Evolutionary conservation across 2,797 vertebrate genomes (phyloP), one percentile per base, ranked within the genome.

Genomic region (Leuciscus waleckii): DNA sequence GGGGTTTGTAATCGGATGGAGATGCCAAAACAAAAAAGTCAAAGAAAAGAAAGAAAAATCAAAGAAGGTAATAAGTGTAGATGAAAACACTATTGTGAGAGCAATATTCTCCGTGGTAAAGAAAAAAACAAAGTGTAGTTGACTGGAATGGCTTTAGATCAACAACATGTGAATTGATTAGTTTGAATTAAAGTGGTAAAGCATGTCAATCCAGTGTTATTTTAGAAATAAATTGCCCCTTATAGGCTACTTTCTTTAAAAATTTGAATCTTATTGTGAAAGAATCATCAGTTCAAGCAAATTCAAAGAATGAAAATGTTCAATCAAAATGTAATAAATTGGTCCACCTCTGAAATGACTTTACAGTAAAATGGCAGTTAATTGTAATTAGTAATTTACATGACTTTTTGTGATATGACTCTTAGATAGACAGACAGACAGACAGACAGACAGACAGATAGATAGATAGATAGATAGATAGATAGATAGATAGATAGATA

Each of bases 21-120:
- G 39, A 81, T 69, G n/a, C 54, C 76, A 41, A 51, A 82, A 80
- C 70, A 51, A 77, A 35, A 79, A 83, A 67, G 75, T 77, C 32
- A 32, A 65, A 74, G 14, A 41, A 32, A 71, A 74, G 14, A 73
- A 67, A 35, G 21, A 73, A 37, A 39, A 71, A 49, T n/a, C 56
- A 67, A 68, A 43, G 13, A 85, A 87, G 65, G 51, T 69, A 74
- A 88, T 79, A 26, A 51, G 68, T 58, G 46, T 74, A 82, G 43
- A 68, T 69, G 73, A 86, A 65, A 73, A 85, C 61, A 51, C 8
- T 69, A 32, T 5, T 2, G 39, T 65, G 63, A 32, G 29, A 8
- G 61, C 26, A 32, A 8, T 65, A 65, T 43, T 56, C 69, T 82
- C 7, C 11, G 23, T 46, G 51, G 61, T 43, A 29, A 26, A 35